Base-by-base conservation (phyloP, 1,140 invertebrate species). In the Sycobia sp. region DNA sequence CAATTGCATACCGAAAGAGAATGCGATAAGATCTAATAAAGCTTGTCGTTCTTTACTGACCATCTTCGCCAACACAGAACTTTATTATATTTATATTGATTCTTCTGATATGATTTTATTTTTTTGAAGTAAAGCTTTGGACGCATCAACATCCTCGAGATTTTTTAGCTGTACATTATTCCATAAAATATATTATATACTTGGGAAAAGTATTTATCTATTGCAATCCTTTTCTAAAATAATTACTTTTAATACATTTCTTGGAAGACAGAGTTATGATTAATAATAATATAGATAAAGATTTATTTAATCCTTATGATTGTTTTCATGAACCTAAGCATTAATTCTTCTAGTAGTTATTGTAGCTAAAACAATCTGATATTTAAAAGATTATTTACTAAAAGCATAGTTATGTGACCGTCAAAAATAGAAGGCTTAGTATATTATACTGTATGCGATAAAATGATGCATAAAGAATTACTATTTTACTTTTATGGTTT, bases 11-110 rank as follows among this genome's bases (percentile, higher is more conserved):
- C 50, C 20, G 43, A 25, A 36, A 34, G 29, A 18, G n/a, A n/a
- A 18, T 4, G 11, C 43, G 54, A 64, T 64, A 57, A 34, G 34
- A 64, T 64, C 62, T 64, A 44, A 57, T 57, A 64, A 64, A 51
- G 25, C 61, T 39, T 64, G 62, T 57, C 20, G 51, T 56, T 29
- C 44, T 41, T 55, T 50, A 56, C 61, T 41, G 54, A 44, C 46
- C 46, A 14, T 27, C 39, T 41, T 43, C 44, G 58, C 57, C 58
- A 64, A 57, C 53, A 63, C 53, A 64, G 44, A 57, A 34, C 4
- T 57, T 29, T 36, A 51, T 58, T 64, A 64, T 54, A n/a, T n/a
- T n/a, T n/a, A n/a, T n/a, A 64, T 64, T 54, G 62, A 64, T 58
- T 29, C 29, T 9, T 18, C 34, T n/a, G 62, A 64, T 64, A 64